Evolutionary conservation across 2,888 invertebrate genomes (phyloP).

Genomic region (Synergus japonicus): DNA sequence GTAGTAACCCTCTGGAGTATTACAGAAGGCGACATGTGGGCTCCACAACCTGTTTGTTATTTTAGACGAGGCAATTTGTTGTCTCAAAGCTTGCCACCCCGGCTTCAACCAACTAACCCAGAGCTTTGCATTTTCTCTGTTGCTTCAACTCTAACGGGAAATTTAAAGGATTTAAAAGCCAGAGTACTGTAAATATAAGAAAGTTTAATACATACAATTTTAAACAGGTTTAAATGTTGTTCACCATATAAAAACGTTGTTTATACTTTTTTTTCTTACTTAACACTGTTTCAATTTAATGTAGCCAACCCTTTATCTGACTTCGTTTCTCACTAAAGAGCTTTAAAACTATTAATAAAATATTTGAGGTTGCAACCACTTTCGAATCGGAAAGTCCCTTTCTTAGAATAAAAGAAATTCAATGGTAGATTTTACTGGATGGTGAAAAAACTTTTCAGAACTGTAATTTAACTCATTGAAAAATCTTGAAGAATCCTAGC

Average conservation of each 20-base stretch:
- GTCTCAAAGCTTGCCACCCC: slow-evolving; percentile 39
- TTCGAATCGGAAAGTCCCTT: not conserved
- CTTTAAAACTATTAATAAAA: slow-evolving; percentile 28
- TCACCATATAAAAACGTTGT: not conserved
- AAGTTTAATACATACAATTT: not conserved
- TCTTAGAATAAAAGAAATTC: not conserved
- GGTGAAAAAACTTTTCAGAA: slow-evolving; percentile 24
- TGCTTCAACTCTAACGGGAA: slow-evolving; percentile 12
- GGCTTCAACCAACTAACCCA: slow-evolving; percentile 6
- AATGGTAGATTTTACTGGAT: slow-evolving; percentile 12
- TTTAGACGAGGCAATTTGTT: slow-evolving; percentile 68
- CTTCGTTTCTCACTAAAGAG: slow-evolving; percentile 9
- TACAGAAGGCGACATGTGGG: slow-evolving; percentile 55
- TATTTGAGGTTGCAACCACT: slow-evolving; percentile 27
- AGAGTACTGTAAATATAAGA: not conserved
- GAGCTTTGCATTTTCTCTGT: not conserved
- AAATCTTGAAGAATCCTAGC: slow-evolving; percentile 30
- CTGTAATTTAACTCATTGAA: slow-evolving; percentile 30
- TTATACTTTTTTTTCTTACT: not conserved
- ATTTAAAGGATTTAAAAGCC: not conserved
- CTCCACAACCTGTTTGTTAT: slow-evolving; percentile 66
- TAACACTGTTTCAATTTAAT: too few relatives aligned
- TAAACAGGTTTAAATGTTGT: not conserved
- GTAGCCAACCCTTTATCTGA: not conserved
- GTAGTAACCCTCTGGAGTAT: slow-evolving; percentile 54